Evolutionary conservation across 1,140 invertebrate genomes (phyloP).

Genomic region (Galleria mellonella): DNA sequence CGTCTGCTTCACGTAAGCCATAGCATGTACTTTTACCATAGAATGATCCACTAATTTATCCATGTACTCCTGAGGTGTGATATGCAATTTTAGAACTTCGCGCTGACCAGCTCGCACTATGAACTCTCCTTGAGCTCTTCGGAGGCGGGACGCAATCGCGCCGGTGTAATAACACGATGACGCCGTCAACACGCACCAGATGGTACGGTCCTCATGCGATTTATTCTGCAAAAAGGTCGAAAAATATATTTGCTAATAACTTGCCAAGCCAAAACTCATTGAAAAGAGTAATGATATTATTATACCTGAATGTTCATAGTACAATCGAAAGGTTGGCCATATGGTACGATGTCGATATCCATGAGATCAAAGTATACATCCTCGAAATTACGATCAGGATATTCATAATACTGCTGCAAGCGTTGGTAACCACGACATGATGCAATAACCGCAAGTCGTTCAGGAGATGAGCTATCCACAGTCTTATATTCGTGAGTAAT

Average conservation of each 20-base stretch:
- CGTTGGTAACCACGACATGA: conserved; percentile 77
- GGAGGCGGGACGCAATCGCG: conserved; percentile 78
- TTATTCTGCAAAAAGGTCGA: conserved; percentile 74
- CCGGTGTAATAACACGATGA: conserved; percentile 83
- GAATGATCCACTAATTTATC: conserved; percentile 81
- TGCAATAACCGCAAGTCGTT: conserved; percentile 79
- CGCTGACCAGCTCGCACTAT: conserved; percentile 73
- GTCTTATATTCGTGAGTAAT: conserved; percentile 83
- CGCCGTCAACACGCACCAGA: conserved; percentile 77
- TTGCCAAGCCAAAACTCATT: neutral
- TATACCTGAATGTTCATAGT: conserved; percentile 78
- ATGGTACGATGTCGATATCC: conserved; percentile 79
- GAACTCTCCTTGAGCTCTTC: conserved; percentile 77
- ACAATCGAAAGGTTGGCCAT: conserved; percentile 80
- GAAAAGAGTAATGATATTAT: conserved; percentile 4
- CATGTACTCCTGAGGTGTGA: conserved; percentile 78
- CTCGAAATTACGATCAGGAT: conserved; percentile 72
- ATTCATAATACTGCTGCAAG: conserved; percentile 77
- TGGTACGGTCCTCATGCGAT: conserved; percentile 77
- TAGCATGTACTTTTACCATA: conserved; percentile 80
- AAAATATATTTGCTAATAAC: neutral
- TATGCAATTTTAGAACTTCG: conserved; percentile 73
- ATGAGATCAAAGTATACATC: conserved; percentile 81
- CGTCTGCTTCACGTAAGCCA: conserved; percentile 81
- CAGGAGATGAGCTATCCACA: conserved; percentile 77